phyloP scores from a whole-genome alignment of 2,797 vertebrate genomes.

The Hybognathus amarus region DNA sequence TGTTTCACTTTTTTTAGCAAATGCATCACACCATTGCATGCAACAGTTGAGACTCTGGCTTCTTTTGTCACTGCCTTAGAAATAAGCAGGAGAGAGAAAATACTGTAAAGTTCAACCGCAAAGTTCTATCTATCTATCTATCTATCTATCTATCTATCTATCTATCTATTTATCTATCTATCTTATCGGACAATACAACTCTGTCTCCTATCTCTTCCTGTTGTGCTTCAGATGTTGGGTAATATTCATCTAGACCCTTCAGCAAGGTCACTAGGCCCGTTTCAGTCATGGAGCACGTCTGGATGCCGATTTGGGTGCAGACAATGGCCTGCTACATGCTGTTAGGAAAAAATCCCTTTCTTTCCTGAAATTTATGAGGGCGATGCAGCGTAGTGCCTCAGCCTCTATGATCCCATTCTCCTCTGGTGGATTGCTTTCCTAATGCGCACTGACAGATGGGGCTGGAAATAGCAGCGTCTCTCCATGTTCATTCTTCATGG shows the following conservation, averaged over 20 bases:
- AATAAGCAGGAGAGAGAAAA: too few species aligned
- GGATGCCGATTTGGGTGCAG: conserved; percentile 74
- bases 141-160: too few species aligned
- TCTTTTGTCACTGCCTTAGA: too few species aligned
- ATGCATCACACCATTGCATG: too few species aligned
- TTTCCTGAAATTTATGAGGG: conserved; percentile 78
- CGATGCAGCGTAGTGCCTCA: conserved; percentile 70
- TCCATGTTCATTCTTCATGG: conserved; percentile 38
- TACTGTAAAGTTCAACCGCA: too few species aligned
- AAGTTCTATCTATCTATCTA: too few species aligned
- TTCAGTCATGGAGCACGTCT: conserved; percentile 73
- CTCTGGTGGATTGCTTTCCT: conserved; percentile 81
- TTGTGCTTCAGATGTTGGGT: conserved; percentile 75
- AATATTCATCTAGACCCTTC: conserved; percentile 77
- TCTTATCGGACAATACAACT: neutral
- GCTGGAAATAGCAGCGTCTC: conserved; percentile 75
- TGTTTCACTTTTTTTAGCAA: too few species aligned
- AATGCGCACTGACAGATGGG: conserved; percentile 80
- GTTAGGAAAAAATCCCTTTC: conserved; percentile 79
- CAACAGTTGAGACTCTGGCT: too few species aligned
- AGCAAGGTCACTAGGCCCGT: conserved; percentile 79
- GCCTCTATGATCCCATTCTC: conserved; percentile 81
- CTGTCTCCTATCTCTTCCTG: conserved; percentile 46
- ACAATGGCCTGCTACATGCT: conserved; percentile 77
- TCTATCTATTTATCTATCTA: too few species aligned